Base-by-base conservation (phyloP, 53 echinoderm and acorn worm genomes). In the Henricia sp. region DNA sequence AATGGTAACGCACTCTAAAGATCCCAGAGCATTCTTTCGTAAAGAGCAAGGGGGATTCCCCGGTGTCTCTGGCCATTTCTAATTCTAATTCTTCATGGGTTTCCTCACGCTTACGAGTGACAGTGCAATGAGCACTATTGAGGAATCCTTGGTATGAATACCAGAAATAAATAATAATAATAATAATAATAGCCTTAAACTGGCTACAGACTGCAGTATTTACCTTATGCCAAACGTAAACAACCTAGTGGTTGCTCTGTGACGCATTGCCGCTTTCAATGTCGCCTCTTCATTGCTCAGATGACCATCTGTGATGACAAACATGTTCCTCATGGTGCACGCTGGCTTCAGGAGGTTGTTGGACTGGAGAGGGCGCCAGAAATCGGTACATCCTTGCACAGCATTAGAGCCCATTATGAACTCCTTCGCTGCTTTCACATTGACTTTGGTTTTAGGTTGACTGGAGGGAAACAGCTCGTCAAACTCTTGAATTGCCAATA, bases 141-240 rank as follows among this genome's bases (percentile, higher is more conserved):
- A n/a, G n/a, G n/a, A n/a, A n/a, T n/a, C n/a, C n/a, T n/a, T n/a
- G n/a, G n/a, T n/a, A n/a, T n/a, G n/a, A n/a, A n/a, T n/a, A n/a
- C n/a, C n/a, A n/a, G n/a, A n/a, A n/a, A n/a, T n/a, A n/a, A n/a
- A n/a, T n/a, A n/a, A n/a, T n/a, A n/a, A n/a, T n/a, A n/a, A n/a
- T n/a, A n/a, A n/a, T n/a, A n/a, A n/a, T n/a, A n/a, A n/a, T n/a
- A n/a, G n/a, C n/a, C n/a, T n/a, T n/a, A n/a, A n/a, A n/a, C n/a
- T n/a, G n/a, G n/a, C n/a, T n/a, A n/a, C n/a, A n/a, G n/a, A n/a
- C n/a, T n/a, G n/a, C n/a, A n/a, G n/a, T n/a, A n/a, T n/a, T n/a
- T n/a, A 94, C 94, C 94, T 94, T 6, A 94, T 77, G 17, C 94
- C 91, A 66, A 91, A 91, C 0, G 94, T 94, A 52, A 94, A 94